Conservation (phyloP, 2,888 invertebrate genomes). For the Hecatera dysodea region DNA sequence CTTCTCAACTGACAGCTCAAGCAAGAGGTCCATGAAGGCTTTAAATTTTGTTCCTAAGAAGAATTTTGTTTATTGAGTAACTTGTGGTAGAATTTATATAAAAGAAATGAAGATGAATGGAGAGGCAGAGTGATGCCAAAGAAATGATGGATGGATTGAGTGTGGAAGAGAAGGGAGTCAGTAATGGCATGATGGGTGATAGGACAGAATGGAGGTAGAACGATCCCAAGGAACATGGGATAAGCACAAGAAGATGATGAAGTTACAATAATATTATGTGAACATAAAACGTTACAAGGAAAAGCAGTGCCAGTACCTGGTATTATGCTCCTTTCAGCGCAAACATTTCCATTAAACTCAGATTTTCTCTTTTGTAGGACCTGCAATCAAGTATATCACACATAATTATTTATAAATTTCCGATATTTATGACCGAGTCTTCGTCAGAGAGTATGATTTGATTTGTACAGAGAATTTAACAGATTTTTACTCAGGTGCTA, state of each 20-base stretch:
- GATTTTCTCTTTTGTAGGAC: constrained; percentile 77
- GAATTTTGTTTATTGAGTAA: not conserved
- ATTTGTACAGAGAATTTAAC: too few species aligned
- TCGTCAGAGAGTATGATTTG: too few species aligned
- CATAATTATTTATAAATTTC: not conserved
- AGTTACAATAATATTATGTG: not conserved
- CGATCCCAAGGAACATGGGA: too few species aligned
- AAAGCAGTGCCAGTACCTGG: constrained; percentile 61
- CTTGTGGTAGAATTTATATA: too few species aligned
- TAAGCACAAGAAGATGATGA: too few species aligned
- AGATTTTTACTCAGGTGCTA: not conserved
- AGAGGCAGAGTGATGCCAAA: too few species aligned
- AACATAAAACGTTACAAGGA: not conserved
- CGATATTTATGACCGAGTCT: too few species aligned
- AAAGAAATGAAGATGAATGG: too few species aligned
- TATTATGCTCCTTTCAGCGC: constrained; percentile 67
- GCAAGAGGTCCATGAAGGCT: constrained; percentile 89
- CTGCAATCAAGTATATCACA: constrained; percentile 64
- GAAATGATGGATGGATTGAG: too few species aligned
- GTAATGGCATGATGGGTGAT: too few species aligned
- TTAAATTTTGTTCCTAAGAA: constrained; percentile 80
- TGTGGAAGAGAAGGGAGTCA: too few species aligned
- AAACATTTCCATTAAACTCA: constrained; percentile 71
- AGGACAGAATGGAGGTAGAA: too few species aligned
- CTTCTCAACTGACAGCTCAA: constrained; percentile 85